Base-by-base conservation (phyloP, 37 sponge, comb jelly and placozoan species). In the Petrosia ficiformis region DNA sequence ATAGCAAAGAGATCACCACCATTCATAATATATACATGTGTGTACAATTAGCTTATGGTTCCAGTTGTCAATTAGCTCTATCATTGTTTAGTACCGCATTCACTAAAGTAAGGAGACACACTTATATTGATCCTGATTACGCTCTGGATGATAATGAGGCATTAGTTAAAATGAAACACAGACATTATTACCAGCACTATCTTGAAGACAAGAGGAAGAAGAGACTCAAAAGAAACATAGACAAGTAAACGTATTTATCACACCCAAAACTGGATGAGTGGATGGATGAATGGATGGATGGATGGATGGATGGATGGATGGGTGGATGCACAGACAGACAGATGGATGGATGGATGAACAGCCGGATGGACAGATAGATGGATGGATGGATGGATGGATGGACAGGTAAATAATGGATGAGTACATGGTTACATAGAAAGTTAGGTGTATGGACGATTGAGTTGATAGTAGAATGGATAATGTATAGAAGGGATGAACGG, bases 41-140 rank as follows among this genome's bases (percentile, higher is more conserved):
- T 61, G 63, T 61, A 22, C 22, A 11, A 22, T 61, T 8, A 61
- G 11, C n/a, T 61, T n/a, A 26, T 26, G 6, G 63, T 29, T 6
- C 6, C n/a, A 29, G 11, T 61, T 19, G 16, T 16, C 54, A 48
- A 19, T 48, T 19, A 48, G 16, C 54, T 4, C 4, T 67, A 38
- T 4, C 68, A 69, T 70, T 2, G 32, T 40, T 14, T 61, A 90
- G 91, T 38, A 87, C 85, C 31, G 85, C 85, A 3, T 92, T 73
- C 58, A 87, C 93, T 38, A 80, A 81, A 34, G 24, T 72, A 1
- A 70, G 67, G 22, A 68, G 94, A 14, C 80, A 94, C 76, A 82
- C 95, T 0, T 94, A 94, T 66, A 60, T 86, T 66, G 95, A 94
- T 32, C 77, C 73, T 6, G 95, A 94, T 73, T 94, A 90, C 65